Percentiles rank a stretch among this genome's conserved stretches.
These are phyloP conservation scores for Stegana nigrithorax DNA, from an alignment of 2,888 invertebrate species.

Conservation along the genomic window DNA sequence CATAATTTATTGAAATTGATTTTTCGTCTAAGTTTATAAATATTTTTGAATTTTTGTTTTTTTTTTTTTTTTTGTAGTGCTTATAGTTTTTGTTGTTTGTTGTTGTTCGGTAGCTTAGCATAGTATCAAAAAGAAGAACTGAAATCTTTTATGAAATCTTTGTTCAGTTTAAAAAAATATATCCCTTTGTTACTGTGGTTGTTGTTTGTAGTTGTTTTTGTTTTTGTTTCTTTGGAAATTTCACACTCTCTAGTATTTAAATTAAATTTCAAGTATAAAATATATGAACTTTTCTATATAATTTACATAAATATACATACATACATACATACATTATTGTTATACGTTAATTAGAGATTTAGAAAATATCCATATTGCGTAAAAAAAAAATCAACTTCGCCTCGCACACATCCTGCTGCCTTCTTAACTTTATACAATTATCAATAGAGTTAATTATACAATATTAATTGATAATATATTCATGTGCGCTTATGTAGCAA, in stretches of 20 bases:
- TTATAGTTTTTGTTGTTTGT: neutral
- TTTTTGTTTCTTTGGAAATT: conserved; percentile 15
- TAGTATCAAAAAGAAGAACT: conserved; percentile 8
- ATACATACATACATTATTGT: conserved; percentile 35
- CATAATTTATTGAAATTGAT: neutral
- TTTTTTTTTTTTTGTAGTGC: neutral
- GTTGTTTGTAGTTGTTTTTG: conserved; percentile 27
- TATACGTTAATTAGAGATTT: too few relatives aligned
- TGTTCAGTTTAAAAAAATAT: conserved; percentile 8
- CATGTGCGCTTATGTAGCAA: too few relatives aligned
- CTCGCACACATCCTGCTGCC: too few relatives aligned
- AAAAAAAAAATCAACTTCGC: too few relatives aligned
- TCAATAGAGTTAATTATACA: too few relatives aligned
- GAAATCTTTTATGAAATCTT: conserved; percentile 1
- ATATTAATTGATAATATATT: too few relatives aligned
- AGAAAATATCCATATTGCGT: too few relatives aligned
- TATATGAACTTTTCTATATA: too few relatives aligned
- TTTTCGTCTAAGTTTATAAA: neutral
- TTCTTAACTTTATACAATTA: too few relatives aligned
- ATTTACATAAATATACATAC: conserved; percentile 27
- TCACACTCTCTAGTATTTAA: conserved; percentile 35
- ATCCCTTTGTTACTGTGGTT: conserved; percentile 16
- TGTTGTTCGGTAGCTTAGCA: neutral
- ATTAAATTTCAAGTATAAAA: conserved; percentile 32
- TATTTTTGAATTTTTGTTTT: neutral